Base-by-base conservation (phyloP, 2,113 vertebrate genomes). In the Amphiprion ocellaris region DNA sequence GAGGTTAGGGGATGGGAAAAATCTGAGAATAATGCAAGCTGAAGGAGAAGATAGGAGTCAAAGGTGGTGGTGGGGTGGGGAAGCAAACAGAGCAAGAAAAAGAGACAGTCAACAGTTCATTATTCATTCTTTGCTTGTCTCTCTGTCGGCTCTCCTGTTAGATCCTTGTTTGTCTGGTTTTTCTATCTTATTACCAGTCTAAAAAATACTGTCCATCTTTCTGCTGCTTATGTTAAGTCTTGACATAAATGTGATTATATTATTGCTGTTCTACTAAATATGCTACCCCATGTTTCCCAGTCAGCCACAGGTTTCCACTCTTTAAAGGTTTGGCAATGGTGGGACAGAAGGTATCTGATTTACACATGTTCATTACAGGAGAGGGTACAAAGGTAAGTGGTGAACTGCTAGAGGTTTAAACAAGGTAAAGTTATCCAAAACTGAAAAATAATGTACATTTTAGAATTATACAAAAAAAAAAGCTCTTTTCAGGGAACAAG, bases 21-120 rank as follows among this genome's bases (percentile, higher is more conserved):
- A 69, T 53, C 1, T 63, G 74, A 89, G 78, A 58, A 65, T 77
- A 77, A 86, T 24, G 0, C 28, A 68, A 55, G 16, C 41, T 89
- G 81, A 81, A 82, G 60, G 68, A 83, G 68, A 41, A 44, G 30
- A 79, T 44, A 21, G 49, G 19, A 52, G 49, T 52, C 49, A 16
- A 52, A 52, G 49, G 49, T 52, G 49, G 49, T 8, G 17, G 5
- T 15, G 8, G 55, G 65, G 65, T 30, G 52, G n/a, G 15, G 61
- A 19, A n/a, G 24, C 47, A 83, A 76, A 30, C 9, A 61, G 24
- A 76, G 26, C 21, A 33, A 59, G 28, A 41, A 21, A 15, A 47
- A 67, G 23, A 54, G 14, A 59, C 24, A 10, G 9, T 46, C 28
- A 56, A 66, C 59, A 47, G 24, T 74, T 82, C 60, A 67, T 62